A percentile compares a stretch with the other conserved stretches of the same genome.
phyloP scores from a whole-genome alignment of 2,888 invertebrate genomes.

The Drosophila phalerata region DNA sequence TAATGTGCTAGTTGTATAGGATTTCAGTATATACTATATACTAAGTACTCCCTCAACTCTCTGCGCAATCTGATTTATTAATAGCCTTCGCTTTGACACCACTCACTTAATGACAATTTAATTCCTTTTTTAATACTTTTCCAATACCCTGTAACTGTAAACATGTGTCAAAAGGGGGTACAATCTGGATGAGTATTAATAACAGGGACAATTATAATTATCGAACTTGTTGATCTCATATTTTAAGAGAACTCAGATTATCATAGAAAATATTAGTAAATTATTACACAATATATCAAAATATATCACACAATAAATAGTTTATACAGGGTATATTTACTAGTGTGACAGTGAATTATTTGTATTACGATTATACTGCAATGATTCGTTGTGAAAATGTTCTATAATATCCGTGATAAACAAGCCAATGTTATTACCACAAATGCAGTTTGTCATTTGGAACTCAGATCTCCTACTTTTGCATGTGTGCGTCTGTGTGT shows the following conservation, averaged over 20 bases:
- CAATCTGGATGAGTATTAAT: not conserved
- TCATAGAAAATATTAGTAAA: no score
- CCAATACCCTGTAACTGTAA: slow-evolving; percentile 12
- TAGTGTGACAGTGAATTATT: not conserved
- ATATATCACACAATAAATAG: no score
- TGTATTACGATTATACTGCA: slow-evolving; percentile 10
- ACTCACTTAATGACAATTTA: slow-evolving; percentile 59
- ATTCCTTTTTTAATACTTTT: slow-evolving; percentile 31
- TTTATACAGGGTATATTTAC: not conserved
- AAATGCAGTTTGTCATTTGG: slow-evolving; percentile 64
- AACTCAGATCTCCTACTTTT: not conserved
- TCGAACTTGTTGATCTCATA: not conserved
- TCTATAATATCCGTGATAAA: slow-evolving; percentile 66
- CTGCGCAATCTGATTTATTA: slow-evolving; percentile 34
- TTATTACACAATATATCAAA: no score
- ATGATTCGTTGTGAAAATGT: slow-evolving; percentile 23
- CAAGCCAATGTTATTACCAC: slow-evolving; percentile 76
- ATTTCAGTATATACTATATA: slow-evolving; percentile 18
- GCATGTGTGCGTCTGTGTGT: slow-evolving; percentile 6
- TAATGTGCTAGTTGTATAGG: slow-evolving; percentile 47
- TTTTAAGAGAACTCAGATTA: not conserved
- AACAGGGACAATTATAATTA: no score
- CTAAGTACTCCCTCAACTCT: slow-evolving; percentile 14
- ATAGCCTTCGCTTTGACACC: slow-evolving; percentile 37
- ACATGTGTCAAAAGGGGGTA: not conserved